phyloP scores from a whole-genome alignment of 2,888 invertebrate species.

The Nesidiocoris tenuis region DNA sequence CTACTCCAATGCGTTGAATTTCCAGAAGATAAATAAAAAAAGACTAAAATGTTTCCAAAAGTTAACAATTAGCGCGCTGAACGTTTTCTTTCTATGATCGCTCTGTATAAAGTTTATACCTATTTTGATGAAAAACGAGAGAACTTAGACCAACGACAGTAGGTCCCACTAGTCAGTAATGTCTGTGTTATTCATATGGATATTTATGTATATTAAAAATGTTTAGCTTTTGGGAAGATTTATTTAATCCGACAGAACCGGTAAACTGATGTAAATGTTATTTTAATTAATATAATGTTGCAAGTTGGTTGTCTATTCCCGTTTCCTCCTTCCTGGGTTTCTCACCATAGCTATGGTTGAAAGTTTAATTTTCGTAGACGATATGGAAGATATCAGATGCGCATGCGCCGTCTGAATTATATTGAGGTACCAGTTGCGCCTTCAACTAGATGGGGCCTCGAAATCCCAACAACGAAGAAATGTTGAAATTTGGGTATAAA shows the following conservation, averaged over 20 bases:
- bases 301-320: constrained; percentile 13
- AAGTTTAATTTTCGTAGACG: too few species aligned
- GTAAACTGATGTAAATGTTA: constrained; percentile 48
- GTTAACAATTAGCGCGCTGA: constrained; percentile 17
- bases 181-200: constrained; percentile 50
- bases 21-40: too few species aligned
- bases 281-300: constrained; percentile 48
- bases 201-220: constrained; percentile 39
- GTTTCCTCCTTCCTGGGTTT: background rate
- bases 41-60: constrained; percentile 22
- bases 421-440: too few species aligned
- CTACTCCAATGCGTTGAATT: too few species aligned
- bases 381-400: too few species aligned
- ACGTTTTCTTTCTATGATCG: constrained; percentile 15
- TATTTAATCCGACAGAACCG: constrained; percentile 46
- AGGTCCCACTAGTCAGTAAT: constrained; percentile 50
- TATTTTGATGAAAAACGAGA: constrained; percentile 34
- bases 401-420: too few species aligned
- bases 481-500: too few species aligned
- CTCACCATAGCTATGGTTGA: too few species aligned
- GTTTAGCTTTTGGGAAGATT: constrained; percentile 47
- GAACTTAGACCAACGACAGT: constrained; percentile 48
- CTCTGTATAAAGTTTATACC: constrained; percentile 19
- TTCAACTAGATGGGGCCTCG: too few species aligned
- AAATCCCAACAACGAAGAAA: too few species aligned